Base-by-base conservation (phyloP, 2,113 vertebrate genomes). In the Atlantisia rogersi region DNA sequence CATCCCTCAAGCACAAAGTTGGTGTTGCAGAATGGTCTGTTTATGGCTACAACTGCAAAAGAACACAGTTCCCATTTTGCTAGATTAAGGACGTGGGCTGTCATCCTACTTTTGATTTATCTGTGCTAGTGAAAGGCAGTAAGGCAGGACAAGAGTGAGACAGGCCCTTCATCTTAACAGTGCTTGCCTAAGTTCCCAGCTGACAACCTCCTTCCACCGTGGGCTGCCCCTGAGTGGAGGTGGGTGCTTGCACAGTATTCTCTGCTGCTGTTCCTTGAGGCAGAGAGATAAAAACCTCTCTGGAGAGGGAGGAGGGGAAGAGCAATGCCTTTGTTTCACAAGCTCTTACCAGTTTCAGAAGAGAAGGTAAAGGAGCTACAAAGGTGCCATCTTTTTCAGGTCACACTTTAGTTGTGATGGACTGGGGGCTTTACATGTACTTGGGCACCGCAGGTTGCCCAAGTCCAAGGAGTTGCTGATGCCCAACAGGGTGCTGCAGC, bases 211-310 rank as follows among this genome's bases (percentile, higher is more conserved):
- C 63, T 73, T 81, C 32, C 24, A 2, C 3, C 0, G 0, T 5
- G 16, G 60, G 21, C 46, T 85, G 39, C 17, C 22, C 3, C 35
- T 56, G 29, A 39, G 8, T 1, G 1, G 29, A 44, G 28, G 10
- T 15, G 28, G 42, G 32, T 0, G 0, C 35, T 76, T 7, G 0
- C 35, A 4, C 10, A 16, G 80, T 0, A 0, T 5, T 73, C 31
- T 50, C 8, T 2, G 59, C 35, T 89, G 60, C 52, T 85, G 5
- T 18, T 70, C 26, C 50, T 11, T 25, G 70, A 50, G 28, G 32
- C 48, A 62, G 46, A 15, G 21, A 37, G 13, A 11, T 37, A 31
- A 20, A 25, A 75, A 19, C 37, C 16, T 48, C 18, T 20, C 46
- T 46, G 44, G 11, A 48, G 48, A 22, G 48, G 48, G 63, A 6